These are phyloP conservation scores for Ips typographus DNA, from an alignment of 1,140 invertebrate species.

Conservation along the genomic window DNA sequence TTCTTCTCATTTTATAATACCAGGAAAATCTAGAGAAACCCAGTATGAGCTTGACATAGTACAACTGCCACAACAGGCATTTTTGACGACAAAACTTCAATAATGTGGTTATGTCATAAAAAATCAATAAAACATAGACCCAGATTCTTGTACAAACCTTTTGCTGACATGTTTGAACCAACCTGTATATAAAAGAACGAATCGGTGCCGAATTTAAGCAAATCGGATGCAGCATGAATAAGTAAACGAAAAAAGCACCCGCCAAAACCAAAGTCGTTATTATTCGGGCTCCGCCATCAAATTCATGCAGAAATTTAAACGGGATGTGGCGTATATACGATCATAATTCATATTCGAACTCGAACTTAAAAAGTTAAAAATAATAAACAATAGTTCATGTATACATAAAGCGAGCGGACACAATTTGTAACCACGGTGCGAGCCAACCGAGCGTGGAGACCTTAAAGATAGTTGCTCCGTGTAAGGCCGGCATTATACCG, in stretches of 20 bases:
- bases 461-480: slow-evolving; percentile 42
- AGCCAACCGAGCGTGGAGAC: slow-evolving; percentile 48
- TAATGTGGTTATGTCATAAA: no score
- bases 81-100: no score
- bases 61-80: no score
- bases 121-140: no score
- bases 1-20: no score
- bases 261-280: slow-evolving; percentile 12
- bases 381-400: slow-evolving; percentile 52
- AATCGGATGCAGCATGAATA: slow-evolving; percentile 16
- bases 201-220: neutral
- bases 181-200: no score
- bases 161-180: neutral
- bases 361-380: slow-evolving; percentile 43
- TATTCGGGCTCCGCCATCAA: slow-evolving; percentile 14
- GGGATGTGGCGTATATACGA: slow-evolving; percentile 32
- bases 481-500: slow-evolving; percentile 41
- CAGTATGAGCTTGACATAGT: no score
- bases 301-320: slow-evolving; percentile 35
- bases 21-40: no score
- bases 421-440: slow-evolving; percentile 50
- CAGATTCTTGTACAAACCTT: no score
- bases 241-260: slow-evolving; percentile 9
- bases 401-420: slow-evolving; percentile 51
- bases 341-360: slow-evolving; percentile 47